Evolutionary conservation across 1,140 invertebrate genomes (phyloP), one percentile per base, ranked within the genome.

Genomic region (Dreissena rostriformis): DNA sequence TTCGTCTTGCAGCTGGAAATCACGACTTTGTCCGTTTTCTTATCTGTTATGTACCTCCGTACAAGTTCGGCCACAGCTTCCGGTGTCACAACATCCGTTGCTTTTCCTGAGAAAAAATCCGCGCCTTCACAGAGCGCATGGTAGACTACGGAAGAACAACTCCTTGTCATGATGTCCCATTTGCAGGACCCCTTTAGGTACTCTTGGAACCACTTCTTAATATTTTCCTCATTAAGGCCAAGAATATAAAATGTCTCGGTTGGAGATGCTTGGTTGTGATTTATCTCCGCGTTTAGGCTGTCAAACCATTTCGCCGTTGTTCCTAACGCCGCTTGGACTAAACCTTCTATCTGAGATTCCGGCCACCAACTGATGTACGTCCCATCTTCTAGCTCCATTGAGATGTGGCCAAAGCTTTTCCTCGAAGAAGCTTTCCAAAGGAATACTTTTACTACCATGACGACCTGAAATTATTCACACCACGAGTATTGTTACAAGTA

Each of bases 331-430:
- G 39, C 70, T 52, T 72, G 29, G 29, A 39, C 11, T 29, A 70
- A 29, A 39, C 10, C n/a, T 70, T 28, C n/a, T 28, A 70, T 29
- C 51, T 29, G 29, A n/a, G 17, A 19, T 8, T 17, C 15, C 6
- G 70, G 70, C 70, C 70, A 72, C 70, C 70, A 72, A 52, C 70
- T 72, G 4, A 72, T 24, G 28, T 72, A 72, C 1, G 70, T 52
- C 28, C 70, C 28, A 72, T 72, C 70, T n/a, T 49, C n/a, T 52
- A 72, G 39, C 53, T 72, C 70, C 29, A 72, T n/a, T 8, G 70
- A 12, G 26, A 72, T 72, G 26, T 72, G 70, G 22, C 70, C 70
- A 28, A 72, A 72, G 53, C 70, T 72, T 29, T 72, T 72, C 11
- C 2, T 11, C n/a, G 24, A 26, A 15, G 70, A 72, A 17, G 5